Conservation (phyloP, 2,888 invertebrate species). For the Muschampia plurimacula region DNA sequence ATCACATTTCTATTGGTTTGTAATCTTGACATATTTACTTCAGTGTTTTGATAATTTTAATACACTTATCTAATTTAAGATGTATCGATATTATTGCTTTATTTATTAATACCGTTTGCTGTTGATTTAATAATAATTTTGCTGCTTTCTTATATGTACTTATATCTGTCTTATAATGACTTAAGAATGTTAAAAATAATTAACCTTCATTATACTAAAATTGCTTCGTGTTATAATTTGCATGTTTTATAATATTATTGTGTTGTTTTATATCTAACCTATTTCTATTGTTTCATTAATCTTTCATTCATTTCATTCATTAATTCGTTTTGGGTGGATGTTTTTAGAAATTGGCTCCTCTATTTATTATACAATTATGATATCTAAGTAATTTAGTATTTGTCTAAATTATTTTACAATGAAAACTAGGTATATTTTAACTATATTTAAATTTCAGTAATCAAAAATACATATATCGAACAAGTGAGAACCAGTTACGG, state of each 20-base stretch:
- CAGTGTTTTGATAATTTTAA: constrained; percentile 3
- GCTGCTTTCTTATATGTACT: not conserved
- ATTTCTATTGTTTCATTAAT: constrained; percentile 6
- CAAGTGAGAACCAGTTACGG: no score
- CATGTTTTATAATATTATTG: no score
- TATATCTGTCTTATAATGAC: not conserved
- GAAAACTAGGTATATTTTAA: no score
- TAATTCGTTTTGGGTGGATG: not conserved
- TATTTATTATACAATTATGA: no score
- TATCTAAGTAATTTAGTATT: no score
- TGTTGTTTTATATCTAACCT: not conserved
- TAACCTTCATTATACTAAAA: not conserved
- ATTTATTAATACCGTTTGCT: not conserved
- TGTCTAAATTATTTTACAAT: no score
- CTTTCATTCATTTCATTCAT: constrained; percentile 24
- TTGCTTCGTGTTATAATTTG: no score
- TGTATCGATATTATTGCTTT: not conserved
- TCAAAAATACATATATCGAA: no score
- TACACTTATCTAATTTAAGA: not conserved
- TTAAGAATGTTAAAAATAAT: not conserved
- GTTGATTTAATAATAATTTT: not conserved
- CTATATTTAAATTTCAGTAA: no score
- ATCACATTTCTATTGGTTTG: constrained; percentile 5
- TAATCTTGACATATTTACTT: not conserved
- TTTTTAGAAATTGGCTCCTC: not conserved